phyloP scores from a whole-genome alignment of 1,140 invertebrate species.

The Papilio glaucus region DNA sequence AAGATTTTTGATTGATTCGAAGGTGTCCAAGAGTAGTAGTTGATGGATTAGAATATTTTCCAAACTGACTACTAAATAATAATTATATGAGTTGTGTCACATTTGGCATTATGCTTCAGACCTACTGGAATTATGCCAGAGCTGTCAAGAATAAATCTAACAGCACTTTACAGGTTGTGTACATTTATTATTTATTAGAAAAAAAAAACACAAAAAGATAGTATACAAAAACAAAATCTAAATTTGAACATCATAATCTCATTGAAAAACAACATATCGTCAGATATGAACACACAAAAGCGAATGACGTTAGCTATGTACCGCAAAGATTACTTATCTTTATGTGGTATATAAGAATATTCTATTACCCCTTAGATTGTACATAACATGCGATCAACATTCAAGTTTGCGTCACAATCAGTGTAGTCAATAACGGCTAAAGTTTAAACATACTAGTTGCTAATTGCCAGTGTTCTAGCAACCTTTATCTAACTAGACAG shows the following conservation, averaged over 20 bases:
- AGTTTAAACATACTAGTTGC: neutral
- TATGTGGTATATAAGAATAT: neutral
- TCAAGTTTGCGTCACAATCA: too few species aligned
- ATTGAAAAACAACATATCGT: conserved; percentile 1
- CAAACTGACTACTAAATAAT: too few species aligned
- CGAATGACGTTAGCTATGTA: neutral
- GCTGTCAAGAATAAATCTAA: too few species aligned
- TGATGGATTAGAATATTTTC: too few species aligned
- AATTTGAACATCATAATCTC: neutral
- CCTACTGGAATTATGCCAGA: too few species aligned
- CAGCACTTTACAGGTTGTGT: too few species aligned
- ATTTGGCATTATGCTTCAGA: too few species aligned
- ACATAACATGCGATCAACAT: neutral
- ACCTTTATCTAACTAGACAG: neutral
- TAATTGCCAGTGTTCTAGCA: neutral
- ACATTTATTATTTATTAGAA: too few species aligned
- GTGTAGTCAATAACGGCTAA: neutral
- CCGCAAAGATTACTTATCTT: neutral
- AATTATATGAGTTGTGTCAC: too few species aligned
- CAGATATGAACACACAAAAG: neutral
- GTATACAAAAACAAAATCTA: neutral
- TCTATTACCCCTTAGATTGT: neutral
- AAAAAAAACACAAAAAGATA: too few species aligned
- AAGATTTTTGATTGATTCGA: too few species aligned
- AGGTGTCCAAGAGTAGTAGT: too few species aligned